Base-by-base conservation (phyloP, 2,113 vertebrate genomes). In the Propithecus coquereli region DNA sequence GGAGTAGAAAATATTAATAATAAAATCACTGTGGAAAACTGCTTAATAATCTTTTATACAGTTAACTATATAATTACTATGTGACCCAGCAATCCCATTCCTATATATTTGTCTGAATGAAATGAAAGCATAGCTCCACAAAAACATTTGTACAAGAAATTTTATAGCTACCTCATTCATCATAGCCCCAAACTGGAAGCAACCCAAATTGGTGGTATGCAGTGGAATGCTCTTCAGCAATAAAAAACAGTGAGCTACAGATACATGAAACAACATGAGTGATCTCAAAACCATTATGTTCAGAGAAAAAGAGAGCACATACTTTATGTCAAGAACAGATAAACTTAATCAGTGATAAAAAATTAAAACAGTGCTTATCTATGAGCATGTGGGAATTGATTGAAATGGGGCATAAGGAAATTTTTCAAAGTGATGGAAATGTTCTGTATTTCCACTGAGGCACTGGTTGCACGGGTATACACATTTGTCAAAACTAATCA, bases 401-500 rank as follows among this genome's bases (percentile, higher is more conserved):
- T 94, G n/a, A 88, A 94, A 95, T 8, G 17, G 81, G 14, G 14
- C 61, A 87, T 84, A 11, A 80, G 50, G 22, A 27, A 93, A 84
- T 87, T 93, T 95, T 95, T 32, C 92, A 73, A 93, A 93, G 70
- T 95, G 70, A 80, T 37, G 8, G n/a, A 95, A 97, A 45, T 95
- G 27, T 84, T 97, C 61, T 92, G 8, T 92, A 63, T 90, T 94
- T 97, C 94, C 37, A 97, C 74, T 90, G 81, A 84, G 40, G 20
- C n/a, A 57, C 80, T 91, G 43, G 25, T 90, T 94, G 83, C 32
- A 68, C 54, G 66, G 40, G n/a, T 90, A 20, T 85, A 70, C 76
- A 40, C 40, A 94, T 95, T 88, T 97, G 68, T 97, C 81, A 96
- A 88, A 94, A 80, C 34, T 87, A 88, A 90, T 77, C 80, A 95